Evolutionary conservation across 2,888 invertebrate genomes (phyloP), one percentile per base, ranked within the genome.

Genomic region (Gerosis bhagava): DNA sequence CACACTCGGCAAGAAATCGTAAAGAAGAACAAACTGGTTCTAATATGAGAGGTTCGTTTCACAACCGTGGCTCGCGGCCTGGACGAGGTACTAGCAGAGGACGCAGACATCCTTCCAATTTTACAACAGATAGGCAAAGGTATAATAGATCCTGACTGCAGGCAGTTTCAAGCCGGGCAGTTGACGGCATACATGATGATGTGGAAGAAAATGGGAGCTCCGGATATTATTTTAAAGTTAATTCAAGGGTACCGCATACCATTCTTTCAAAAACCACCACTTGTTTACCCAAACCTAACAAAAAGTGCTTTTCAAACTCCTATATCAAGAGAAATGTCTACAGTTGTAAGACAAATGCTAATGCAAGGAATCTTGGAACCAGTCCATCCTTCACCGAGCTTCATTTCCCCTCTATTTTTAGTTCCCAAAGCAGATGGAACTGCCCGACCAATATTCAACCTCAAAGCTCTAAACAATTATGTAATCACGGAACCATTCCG

Each of bases 391-490:
- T 36, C 46, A 2, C 50, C 50, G 10, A 50, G 51, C 13, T 51
- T 35, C 12, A 3, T 35, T 2, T 35, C 34, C 5, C 10, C 34
- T 17, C 12, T 42, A 3, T 59, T 62, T 39, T 41, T 56, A 21
- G 34, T 45, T 5, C 37, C 50, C 10, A 58, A 58, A 47, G 13
- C 16, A 35, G 56, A 58, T 28, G 57, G 57, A 2, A 29, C 53
- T 1, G 5, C 13, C 7, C 44, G 56, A 0, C 57, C 58, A 1
- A 54, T 57, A 7, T 57, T 59, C 57, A 58, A 60, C 21, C 36
- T 60, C 2, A 51, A 37, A 15, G 21, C 3, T 6, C 35, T 53
- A 15, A 60, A 53, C 39, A 3, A 46, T 3, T 56, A 35, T 21
- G 34, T 58, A 1, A 2, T 8, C 1, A 19, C 49, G 5, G 36